A percentile compares a stretch with the other conserved stretches of the same genome.
Evolutionary conservation across 2,113 vertebrate genomes (phyloP).

Genomic region (Sylvia atricapilla): DNA sequence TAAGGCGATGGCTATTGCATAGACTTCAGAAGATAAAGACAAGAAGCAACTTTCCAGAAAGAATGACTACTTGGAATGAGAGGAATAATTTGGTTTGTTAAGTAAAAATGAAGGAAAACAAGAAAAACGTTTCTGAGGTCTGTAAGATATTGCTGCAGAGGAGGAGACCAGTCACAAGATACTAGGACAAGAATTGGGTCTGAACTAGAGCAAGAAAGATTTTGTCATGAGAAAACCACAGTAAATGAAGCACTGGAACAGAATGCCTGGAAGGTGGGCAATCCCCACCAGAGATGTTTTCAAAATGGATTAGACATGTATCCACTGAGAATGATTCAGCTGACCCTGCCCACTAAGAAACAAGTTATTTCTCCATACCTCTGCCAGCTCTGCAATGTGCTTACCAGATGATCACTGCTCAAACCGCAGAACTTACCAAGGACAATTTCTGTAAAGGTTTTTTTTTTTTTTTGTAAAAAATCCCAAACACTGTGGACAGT

Average conservation of each 20-base stretch:
- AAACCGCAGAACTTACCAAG: accelerated
- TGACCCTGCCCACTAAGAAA: neutral
- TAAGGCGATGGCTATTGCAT: neutral
- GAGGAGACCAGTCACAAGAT: neutral
- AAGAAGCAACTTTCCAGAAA: neutral
- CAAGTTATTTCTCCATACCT: neutral
- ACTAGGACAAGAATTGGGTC: neutral
- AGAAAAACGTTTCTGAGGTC: neutral
- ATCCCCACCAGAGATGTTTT: neutral
- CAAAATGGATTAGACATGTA: neutral
- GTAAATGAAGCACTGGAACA: neutral
- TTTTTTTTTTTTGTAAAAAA: neutral
- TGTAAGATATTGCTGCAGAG: neutral
- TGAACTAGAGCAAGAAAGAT: neutral
- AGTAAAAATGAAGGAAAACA: neutral
- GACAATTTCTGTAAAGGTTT: neutral
- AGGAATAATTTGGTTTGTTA: neutral
- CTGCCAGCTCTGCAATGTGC: neutral
- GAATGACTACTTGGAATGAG: neutral
- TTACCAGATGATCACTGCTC: neutral
- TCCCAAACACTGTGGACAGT: accelerated
- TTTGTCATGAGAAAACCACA: neutral
- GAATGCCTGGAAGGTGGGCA: neutral
- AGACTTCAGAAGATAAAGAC: neutral
- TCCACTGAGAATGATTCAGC: neutral